These are phyloP conservation scores for Scaptomyza flava DNA, from an alignment of 2,888 invertebrate genomes.

Conservation along the genomic window DNA sequence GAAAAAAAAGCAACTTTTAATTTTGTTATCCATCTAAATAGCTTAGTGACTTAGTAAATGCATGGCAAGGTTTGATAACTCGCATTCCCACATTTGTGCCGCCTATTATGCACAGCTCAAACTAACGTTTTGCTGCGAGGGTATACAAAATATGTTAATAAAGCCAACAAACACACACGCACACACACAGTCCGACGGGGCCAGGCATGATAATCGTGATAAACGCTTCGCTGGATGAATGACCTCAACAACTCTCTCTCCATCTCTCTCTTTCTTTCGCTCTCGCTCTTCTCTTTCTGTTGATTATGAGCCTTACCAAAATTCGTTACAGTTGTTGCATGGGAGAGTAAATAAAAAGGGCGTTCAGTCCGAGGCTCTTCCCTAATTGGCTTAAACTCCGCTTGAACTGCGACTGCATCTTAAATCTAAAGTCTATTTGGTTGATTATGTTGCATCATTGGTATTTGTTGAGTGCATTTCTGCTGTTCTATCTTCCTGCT, in stretches of 20 bases:
- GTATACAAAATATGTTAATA: conserved; percentile 74
- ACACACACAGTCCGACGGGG: conserved; percentile 4
- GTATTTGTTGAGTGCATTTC: conserved; percentile 31
- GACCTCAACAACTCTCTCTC: conserved; percentile 50
- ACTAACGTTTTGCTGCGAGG: conserved; percentile 24
- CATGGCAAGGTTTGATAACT: conserved; percentile 14
- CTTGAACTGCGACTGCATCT: conserved; percentile 2
- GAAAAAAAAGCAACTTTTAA: not conserved
- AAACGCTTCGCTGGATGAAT: conserved; percentile 74
- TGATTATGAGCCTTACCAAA: conserved; percentile 24
- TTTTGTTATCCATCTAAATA: not conserved
- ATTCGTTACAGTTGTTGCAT: conserved; percentile 37
- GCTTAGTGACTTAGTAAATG: not conserved
- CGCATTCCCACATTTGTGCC: conserved; percentile 15
- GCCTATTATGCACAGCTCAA: conserved; percentile 16
- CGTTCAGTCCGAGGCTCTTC: conserved; percentile 28
- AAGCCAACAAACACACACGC: conserved; percentile 38
- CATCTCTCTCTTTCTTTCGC: conserved; percentile 6
- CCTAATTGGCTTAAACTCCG: conserved; percentile 19
- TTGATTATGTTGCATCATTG: conserved; percentile 50
- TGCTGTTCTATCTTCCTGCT: conserved; percentile 8
- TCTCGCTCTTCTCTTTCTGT: not conserved
- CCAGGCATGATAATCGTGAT: conserved; percentile 65
- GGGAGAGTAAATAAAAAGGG: conserved; percentile 33
- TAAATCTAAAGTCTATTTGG: conserved; percentile 7